Evolutionary conservation across 2,797 vertebrate species (phyloP).

Genomic region (Phoxinus dragarum): DNA sequence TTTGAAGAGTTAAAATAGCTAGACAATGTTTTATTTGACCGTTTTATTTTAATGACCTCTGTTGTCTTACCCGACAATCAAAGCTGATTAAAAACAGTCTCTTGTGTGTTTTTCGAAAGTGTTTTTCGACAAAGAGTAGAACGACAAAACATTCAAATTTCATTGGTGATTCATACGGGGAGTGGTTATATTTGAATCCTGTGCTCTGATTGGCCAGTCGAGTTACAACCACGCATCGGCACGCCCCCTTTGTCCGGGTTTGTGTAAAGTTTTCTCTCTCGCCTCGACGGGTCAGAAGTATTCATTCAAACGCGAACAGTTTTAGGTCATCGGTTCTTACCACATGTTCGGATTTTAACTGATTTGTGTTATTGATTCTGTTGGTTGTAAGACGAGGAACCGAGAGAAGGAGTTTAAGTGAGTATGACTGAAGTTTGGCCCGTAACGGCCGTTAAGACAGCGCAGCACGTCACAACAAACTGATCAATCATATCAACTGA

Average conservation of each 20-base stretch:
- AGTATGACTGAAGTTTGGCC: slow-evolving; percentile 22
- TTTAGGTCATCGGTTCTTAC: background rate
- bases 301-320: background rate
- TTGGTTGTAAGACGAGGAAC: background rate
- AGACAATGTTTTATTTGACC: background rate
- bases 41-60: background rate
- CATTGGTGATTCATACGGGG: slow-evolving; percentile 67
- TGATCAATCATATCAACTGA: background rate
- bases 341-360: background rate
- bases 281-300: background rate
- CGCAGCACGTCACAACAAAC: background rate
- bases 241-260: background rate
- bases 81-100: too few relatives aligned
- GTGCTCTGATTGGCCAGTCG: slow-evolving; percentile 6
- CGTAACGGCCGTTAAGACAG: slow-evolving; percentile 3
- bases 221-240: background rate
- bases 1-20: background rate
- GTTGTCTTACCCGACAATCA: background rate
- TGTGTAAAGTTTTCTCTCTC: background rate
- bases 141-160: slow-evolving; percentile 61
- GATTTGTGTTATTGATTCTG: background rate
- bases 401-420: background rate
- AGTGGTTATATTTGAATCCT: slow-evolving; percentile 77
- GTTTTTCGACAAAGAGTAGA: background rate
- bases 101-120: background rate